Evolutionary conservation across 1,140 invertebrate species (phyloP), one percentile per base, ranked within the genome.

Genomic region (Stegodyphus dumicola): DNA sequence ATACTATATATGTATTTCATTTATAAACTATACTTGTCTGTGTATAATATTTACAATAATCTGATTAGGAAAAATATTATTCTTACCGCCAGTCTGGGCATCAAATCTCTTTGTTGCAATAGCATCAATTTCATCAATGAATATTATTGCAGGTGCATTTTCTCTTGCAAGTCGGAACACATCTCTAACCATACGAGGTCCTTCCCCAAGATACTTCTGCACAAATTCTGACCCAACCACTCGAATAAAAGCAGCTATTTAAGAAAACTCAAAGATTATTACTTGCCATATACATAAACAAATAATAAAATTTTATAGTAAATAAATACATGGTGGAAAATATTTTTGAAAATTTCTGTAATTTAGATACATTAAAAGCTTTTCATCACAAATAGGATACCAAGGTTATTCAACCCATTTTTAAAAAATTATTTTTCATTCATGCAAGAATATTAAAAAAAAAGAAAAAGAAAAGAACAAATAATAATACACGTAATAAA

Each of bases 201-300:
- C 98, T 92, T 99, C 99, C 54, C 99, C 99, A 48, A 99, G 92
- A 90, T 99, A 99, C 90, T 99, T 99, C 91, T 99, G 99, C 0
- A 99, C 98, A 92, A 99, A 99, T 91, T 99, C 98, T 0, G 98
- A 99, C 7, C 99, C 99, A 65, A 99, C 98, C 17, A 99, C 98
- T 85, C 98, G 93, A 88, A 99, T 99, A 90, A 99, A 99, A 7
- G 98, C 96, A 90, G 98, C 98, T 94, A 90, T 60, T 60, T 9
- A 9, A 60, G 56, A 60, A 60, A 10, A n/a, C n/a, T n/a, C n/a
- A n/a, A n/a, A n/a, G n/a, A n/a, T n/a, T n/a, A n/a, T n/a, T n/a
- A n/a, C n/a, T n/a, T n/a, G n/a, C 67, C 56, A 67, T 51, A 66
- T 65, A 66, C 5, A n/a, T n/a, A n/a, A n/a, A 60, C 9, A 60